phyloP scores from a whole-genome alignment of 2,888 invertebrate genomes.

The Brachycybe producta region DNA sequence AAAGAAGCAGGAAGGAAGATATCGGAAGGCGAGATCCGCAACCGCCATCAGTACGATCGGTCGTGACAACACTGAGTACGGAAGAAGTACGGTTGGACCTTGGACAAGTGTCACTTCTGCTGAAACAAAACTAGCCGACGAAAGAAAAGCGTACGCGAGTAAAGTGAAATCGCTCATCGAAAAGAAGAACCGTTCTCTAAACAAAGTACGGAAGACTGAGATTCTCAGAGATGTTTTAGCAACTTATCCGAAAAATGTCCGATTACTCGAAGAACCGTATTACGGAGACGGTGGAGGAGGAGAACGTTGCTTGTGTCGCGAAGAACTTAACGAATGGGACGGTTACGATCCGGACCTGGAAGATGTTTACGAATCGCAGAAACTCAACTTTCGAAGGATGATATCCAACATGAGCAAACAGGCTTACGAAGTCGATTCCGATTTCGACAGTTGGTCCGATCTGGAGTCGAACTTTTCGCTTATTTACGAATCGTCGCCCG shows the following conservation, averaged over 20 bases:
- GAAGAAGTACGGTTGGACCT: background rate
- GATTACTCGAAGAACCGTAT: background rate
- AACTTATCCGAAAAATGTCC: conserved; percentile 1
- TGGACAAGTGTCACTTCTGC: background rate
- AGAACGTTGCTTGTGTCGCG: background rate
- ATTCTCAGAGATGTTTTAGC: conserved; percentile 7
- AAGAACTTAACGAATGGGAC: background rate
- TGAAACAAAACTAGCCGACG: background rate
- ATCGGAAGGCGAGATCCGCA: conserved; percentile 4
- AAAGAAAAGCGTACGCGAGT: conserved; percentile 18
- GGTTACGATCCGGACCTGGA: conserved; percentile 5
- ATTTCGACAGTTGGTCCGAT: conserved; percentile 24
- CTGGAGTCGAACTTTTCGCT: conserved; percentile 25
- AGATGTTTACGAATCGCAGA: conserved; percentile 16
- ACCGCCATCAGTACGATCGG: background rate
- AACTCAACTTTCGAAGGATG: conserved; percentile 14
- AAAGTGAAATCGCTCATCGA: conserved; percentile 18
- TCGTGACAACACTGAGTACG: background rate
- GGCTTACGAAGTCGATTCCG: conserved; percentile 9
- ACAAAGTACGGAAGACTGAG: background rate
- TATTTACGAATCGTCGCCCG: conserved; percentile 24
- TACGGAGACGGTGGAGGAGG: background rate
- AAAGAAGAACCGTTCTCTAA: conserved; percentile 11
- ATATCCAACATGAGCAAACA: conserved; percentile 12
- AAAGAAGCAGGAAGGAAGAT: background rate